These are phyloP conservation scores for Rhabdomys pumilio DNA, from an alignment of 2,797 vertebrate species.

Conservation along the genomic window DNA sequence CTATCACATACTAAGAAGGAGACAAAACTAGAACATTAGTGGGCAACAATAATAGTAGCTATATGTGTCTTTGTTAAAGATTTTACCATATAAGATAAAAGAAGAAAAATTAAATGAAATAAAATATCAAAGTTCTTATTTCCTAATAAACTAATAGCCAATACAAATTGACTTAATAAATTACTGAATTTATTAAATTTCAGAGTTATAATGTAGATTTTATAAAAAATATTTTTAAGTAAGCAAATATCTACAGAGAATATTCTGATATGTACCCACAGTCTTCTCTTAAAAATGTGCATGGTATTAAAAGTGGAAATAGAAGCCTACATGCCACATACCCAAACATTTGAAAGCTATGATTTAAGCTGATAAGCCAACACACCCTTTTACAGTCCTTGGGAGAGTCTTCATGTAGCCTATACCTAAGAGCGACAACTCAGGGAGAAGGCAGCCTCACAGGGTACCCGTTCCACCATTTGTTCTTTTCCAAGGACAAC, in stretches of 20 bases:
- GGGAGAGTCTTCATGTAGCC: not conserved
- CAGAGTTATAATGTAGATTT: constrained; percentile 2
- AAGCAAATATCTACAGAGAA: not conserved
- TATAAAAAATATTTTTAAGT: not conserved
- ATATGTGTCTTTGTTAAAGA: not conserved
- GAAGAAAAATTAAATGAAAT: not conserved
- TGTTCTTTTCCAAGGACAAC: not conserved
- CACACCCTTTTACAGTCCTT: not conserved
- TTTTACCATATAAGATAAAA: not conserved
- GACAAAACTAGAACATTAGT: not conserved
- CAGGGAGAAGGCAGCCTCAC: not conserved
- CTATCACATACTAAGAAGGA: not conserved
- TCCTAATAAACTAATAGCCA: constrained; percentile 3
- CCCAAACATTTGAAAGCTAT: constrained; percentile 24
- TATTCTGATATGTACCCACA: constrained; percentile 7
- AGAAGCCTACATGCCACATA: not conserved
- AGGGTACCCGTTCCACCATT: not conserved
- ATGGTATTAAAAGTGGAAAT: not conserved
- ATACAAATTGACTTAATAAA: constrained; percentile 8
- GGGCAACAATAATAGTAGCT: not conserved
- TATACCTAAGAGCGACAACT: not conserved
- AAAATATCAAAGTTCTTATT: not conserved
- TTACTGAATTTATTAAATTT: constrained; percentile 47
- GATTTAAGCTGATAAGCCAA: constrained; percentile 15
- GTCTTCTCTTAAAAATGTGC: not conserved